These are phyloP conservation scores for Zaprionus bogoriensis DNA, from an alignment of 2,888 invertebrate genomes.

Conservation along the genomic window DNA sequence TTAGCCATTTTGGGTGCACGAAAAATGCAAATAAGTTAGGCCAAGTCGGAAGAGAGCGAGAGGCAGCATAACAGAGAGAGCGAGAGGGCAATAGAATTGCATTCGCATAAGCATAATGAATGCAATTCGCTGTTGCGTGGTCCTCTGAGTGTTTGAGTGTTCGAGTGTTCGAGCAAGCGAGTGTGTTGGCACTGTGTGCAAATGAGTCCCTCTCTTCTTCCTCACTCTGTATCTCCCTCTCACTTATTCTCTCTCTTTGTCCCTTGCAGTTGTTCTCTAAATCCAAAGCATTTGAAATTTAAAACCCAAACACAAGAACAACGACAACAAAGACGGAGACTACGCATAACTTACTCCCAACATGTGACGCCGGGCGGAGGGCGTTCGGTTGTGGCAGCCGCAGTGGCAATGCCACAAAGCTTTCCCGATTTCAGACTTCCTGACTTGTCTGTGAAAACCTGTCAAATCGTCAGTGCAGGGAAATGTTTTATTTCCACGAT, in stretches of 20 bases:
- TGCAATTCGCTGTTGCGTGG: slow-evolving; percentile 61
- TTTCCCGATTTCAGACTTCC: slow-evolving; percentile 7
- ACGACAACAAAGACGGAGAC: slow-evolving; percentile 27
- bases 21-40: slow-evolving; percentile 67
- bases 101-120: slow-evolving; percentile 57
- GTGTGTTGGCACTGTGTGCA: background rate
- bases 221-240: no score
- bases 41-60: slow-evolving; percentile 9
- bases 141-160: slow-evolving; percentile 9
- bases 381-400: background rate
- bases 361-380: background rate
- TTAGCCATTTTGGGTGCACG: slow-evolving; percentile 54
- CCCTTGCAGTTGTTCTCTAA: background rate
- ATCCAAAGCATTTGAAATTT: slow-evolving; percentile 48
- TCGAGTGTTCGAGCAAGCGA: slow-evolving; percentile 10
- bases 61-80: background rate
- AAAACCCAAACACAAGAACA: slow-evolving; percentile 29
- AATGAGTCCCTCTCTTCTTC: no score
- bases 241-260: no score
- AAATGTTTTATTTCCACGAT: slow-evolving; percentile 39
- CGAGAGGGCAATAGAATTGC: slow-evolving; percentile 5
- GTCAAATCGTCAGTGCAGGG: slow-evolving; percentile 52
- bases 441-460: slow-evolving; percentile 30
- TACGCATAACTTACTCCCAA: slow-evolving; percentile 55
- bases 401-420: slow-evolving; percentile 43